phyloP scores from a whole-genome alignment of 2,113 vertebrate species.

The Rattus rattus region DNA sequence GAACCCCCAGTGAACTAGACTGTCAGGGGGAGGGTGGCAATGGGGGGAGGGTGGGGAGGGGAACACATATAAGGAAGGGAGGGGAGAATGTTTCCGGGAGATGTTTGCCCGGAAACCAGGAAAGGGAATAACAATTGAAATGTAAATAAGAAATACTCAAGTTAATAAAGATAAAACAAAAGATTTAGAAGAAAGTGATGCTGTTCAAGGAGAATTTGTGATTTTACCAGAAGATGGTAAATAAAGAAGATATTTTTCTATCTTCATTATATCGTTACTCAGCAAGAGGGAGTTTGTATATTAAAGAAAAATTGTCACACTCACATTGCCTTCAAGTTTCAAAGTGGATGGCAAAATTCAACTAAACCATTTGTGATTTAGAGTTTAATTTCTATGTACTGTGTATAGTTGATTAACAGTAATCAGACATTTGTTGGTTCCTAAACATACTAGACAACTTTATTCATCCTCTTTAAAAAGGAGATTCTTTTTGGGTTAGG shows the following conservation, averaged over 20 bases:
- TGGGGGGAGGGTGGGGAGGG: no score
- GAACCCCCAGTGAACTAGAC: no score
- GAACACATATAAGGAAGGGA: no score
- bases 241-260: neutral
- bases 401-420: neutral
- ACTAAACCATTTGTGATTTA: neutral
- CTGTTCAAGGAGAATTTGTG: neutral
- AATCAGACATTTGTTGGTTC: neutral
- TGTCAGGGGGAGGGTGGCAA: no score
- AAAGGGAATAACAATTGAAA: no score
- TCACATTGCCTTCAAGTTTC: neutral
- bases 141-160: no score
- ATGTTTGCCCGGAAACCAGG: no score
- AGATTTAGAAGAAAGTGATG: neutral
- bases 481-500: neutral
- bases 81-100: no score
- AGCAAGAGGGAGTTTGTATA: neutral
- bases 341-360: constrained; percentile 23
- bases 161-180: no score
- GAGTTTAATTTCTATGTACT: neutral
- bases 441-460: neutral
- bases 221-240: neutral
- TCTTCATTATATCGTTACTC: neutral
- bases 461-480: neutral
- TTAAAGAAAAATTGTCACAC: neutral